Evolutionary conservation across 2,113 vertebrate species (phyloP).

Genomic region (Pomatorhinus ruficollis): DNA sequence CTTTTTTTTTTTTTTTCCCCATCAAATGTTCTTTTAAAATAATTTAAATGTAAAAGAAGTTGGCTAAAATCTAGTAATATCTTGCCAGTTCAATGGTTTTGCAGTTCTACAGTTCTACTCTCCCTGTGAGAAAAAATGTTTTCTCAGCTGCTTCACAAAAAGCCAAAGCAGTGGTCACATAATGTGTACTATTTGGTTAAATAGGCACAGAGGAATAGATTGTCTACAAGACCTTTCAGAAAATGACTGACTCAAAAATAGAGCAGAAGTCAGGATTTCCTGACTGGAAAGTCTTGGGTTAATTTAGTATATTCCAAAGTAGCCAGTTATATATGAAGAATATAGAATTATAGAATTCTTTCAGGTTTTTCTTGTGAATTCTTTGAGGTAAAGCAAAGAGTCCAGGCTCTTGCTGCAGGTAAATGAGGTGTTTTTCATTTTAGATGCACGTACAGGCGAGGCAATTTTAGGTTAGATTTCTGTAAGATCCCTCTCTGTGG

Average conservation of each 20-base stretch:
- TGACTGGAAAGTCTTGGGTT: neutral
- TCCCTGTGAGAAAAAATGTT: neutral
- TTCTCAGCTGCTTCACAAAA: neutral
- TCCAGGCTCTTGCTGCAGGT: neutral
- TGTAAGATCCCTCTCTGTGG: conserved; percentile 3
- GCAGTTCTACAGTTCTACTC: neutral
- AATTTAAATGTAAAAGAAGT: neutral
- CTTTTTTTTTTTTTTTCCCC: accelerated
- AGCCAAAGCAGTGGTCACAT: neutral
- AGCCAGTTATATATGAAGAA: neutral
- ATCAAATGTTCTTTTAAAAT: neutral
- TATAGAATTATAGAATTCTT: neutral
- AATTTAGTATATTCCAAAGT: neutral
- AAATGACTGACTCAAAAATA: neutral
- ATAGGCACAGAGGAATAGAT: neutral
- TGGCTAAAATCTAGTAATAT: neutral
- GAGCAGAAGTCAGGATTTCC: neutral
- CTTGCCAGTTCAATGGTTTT: neutral
- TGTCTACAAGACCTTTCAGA: neutral
- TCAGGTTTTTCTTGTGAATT: neutral
- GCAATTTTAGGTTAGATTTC: conserved; percentile 22
- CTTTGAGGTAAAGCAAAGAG: neutral
- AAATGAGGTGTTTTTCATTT: neutral
- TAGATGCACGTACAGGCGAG: neutral
- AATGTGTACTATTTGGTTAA: neutral